phyloP scores from a whole-genome alignment of 2,113 vertebrate genomes.

The Alouatta palliata region DNA sequence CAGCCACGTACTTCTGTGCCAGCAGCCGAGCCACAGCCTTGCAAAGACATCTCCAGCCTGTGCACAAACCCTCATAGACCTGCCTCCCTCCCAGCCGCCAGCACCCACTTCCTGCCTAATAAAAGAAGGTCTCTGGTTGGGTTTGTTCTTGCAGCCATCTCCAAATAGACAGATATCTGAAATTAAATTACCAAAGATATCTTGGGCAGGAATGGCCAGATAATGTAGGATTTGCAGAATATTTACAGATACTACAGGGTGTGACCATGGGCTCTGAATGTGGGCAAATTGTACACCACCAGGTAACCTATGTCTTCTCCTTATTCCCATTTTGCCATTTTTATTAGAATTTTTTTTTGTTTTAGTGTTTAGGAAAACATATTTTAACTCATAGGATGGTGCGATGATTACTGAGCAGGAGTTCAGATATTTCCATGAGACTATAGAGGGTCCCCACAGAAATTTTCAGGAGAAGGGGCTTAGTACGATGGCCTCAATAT shows the following conservation, averaged over 20 bases:
- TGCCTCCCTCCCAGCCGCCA: background rate
- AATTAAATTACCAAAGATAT: background rate
- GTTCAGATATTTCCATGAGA: background rate
- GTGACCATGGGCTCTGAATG: background rate
- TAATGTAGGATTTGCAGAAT: background rate
- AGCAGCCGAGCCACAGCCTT: constrained; percentile 78
- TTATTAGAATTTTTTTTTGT: background rate
- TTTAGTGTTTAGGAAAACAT: background rate
- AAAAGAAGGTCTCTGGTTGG: background rate
- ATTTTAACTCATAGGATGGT: background rate
- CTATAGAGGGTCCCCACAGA: no score
- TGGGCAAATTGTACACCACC: no score
- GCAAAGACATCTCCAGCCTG: constrained; percentile 61
- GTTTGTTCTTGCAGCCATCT: background rate
- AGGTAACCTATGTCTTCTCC: no score
- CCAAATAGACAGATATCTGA: background rate
- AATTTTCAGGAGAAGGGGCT: background rate
- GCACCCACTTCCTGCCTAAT: no score
- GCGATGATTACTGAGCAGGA: background rate
- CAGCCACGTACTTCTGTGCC: constrained; percentile 72
- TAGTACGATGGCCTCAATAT: no score
- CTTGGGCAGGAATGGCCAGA: background rate
- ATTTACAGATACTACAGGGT: background rate
- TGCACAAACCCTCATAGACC: constrained; percentile 62
- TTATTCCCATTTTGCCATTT: background rate